phyloP scores from a whole-genome alignment of 2,113 vertebrate species.

The Herpailurus yagouaroundi region DNA sequence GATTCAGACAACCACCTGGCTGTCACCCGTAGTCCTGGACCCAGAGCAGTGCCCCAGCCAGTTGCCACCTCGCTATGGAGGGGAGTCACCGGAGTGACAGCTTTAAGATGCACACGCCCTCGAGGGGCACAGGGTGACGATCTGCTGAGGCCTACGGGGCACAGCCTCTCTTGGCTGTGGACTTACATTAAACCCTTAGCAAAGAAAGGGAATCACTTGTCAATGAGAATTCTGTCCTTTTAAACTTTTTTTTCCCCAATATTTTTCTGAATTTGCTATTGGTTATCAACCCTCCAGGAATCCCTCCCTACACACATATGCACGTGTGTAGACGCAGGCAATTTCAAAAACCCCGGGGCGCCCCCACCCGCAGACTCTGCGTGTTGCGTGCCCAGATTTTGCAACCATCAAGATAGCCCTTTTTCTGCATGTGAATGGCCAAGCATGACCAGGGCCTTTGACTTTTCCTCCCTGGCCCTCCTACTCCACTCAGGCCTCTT shows the following conservation, averaged over 20 bases:
- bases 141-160: neutral
- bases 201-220: neutral
- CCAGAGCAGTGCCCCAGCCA: neutral
- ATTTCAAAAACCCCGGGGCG: neutral
- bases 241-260: neutral
- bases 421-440: neutral
- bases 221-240: neutral
- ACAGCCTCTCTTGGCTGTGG: neutral
- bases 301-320: neutral
- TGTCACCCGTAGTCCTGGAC: neutral
- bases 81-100: neutral
- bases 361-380: neutral
- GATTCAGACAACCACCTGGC: neutral
- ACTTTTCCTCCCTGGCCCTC: neutral
- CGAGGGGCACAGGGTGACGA: neutral
- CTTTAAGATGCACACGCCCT: neutral
- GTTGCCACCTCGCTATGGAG: neutral
- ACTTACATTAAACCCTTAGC: neutral
- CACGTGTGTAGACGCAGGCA: neutral
- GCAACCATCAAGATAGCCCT: neutral
- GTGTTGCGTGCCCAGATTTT: neutral
- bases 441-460: too few relatives aligned
- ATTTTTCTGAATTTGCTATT: neutral
- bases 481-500: neutral
- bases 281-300: neutral